Percentiles rank a stretch among this genome's conserved stretches.
These are phyloP conservation scores for Halesus radiatus DNA, from an alignment of 1,140 invertebrate genomes.

Conservation along the genomic window DNA sequence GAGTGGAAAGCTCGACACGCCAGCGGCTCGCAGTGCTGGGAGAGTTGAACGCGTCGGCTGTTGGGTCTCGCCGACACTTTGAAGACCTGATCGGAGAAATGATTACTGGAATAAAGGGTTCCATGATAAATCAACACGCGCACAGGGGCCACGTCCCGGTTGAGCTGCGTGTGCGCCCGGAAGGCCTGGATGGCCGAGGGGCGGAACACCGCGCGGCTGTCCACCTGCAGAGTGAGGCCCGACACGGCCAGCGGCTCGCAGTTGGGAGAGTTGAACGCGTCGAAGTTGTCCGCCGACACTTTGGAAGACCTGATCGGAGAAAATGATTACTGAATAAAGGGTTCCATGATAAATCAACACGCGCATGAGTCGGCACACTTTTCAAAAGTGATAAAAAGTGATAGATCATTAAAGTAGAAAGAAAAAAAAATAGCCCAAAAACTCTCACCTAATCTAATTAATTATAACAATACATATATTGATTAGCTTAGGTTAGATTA, in stretches of 20 bases:
- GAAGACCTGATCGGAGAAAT: slow-evolving; percentile 74
- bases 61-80: slow-evolving; percentile 85
- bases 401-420: too few species aligned
- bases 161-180: slow-evolving; percentile 78
- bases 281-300: slow-evolving; percentile 82
- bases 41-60: slow-evolving; percentile 88
- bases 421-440: too few species aligned
- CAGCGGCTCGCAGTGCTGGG: slow-evolving; percentile 95
- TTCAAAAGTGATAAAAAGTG: too few species aligned
- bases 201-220: slow-evolving; percentile 84
- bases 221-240: slow-evolving; percentile 83
- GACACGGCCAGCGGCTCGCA: slow-evolving; percentile 85
- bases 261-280: slow-evolving; percentile 95
- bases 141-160: slow-evolving; percentile 87
- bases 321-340: too few species aligned
- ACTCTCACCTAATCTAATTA: too few species aligned
- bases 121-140: too few species aligned
- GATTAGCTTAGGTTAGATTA: too few species aligned
- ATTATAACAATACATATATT: too few species aligned
- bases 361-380: too few species aligned
- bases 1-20: slow-evolving; percentile 82
- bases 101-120: too few species aligned
- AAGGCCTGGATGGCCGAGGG: slow-evolving; percentile 82
- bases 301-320: slow-evolving; percentile 77
- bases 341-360: too few species aligned